These are phyloP conservation scores for Latrodectus elegans DNA, from an alignment of 2,888 invertebrate species.

Conservation along the genomic window DNA sequence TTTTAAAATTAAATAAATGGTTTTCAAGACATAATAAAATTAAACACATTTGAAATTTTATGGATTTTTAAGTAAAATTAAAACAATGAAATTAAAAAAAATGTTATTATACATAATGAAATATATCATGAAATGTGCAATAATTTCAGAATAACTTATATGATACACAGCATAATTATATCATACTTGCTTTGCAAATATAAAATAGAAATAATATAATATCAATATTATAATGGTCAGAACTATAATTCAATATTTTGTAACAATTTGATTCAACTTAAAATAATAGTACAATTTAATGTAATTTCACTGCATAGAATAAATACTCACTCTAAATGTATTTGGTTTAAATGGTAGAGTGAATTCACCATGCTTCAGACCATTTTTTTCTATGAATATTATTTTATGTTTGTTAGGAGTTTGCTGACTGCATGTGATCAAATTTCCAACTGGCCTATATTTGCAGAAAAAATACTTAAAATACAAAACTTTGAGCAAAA, in stretches of 20 bases:
- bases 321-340: constrained; percentile 76
- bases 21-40: too few relatives aligned
- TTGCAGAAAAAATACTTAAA: not conserved
- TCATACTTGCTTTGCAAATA: too few relatives aligned
- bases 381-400: constrained; percentile 93
- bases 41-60: too few relatives aligned
- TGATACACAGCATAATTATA: too few relatives aligned
- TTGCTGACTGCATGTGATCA: constrained; percentile 83
- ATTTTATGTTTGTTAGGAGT: constrained; percentile 82
- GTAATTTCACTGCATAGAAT: too few relatives aligned
- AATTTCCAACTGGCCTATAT: constrained; percentile 86
- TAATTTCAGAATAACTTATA: too few relatives aligned
- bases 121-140: too few relatives aligned
- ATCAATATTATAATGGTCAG: constrained; percentile 53
- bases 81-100: too few relatives aligned
- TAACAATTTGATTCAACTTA: not conserved
- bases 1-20: too few relatives aligned
- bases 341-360: constrained; percentile 78
- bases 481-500: not conserved
- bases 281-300: too few relatives aligned
- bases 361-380: constrained; percentile 88
- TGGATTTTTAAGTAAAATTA: too few relatives aligned
- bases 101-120: too few relatives aligned
- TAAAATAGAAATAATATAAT: not conserved
- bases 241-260: constrained; percentile 13